A percentile compares a stretch with the other conserved stretches of the same genome.
Conservation (phyloP, 2,113 vertebrate species). For the Varanus salvator region DNA sequence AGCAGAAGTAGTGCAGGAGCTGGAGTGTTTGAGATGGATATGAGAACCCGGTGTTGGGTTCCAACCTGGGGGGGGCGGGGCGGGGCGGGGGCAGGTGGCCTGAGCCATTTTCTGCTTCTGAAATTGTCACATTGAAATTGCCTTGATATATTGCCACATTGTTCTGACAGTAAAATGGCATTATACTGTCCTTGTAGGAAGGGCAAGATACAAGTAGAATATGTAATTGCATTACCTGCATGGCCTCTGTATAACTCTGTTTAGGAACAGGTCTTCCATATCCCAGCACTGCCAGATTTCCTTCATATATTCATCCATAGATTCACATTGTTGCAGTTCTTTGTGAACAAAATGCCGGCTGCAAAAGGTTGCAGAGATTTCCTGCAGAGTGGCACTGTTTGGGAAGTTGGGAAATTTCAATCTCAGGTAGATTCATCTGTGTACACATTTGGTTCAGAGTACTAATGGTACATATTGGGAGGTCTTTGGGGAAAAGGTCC, state of each 20-base stretch:
- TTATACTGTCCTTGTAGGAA: neutral
- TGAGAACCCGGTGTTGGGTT: neutral
- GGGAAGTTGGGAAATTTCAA: neutral
- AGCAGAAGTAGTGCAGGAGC: too few species aligned
- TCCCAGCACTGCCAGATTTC: neutral
- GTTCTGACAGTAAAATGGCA: neutral
- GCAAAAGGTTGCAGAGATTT: neutral
- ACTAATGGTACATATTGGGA: neutral
- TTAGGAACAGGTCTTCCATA: neutral
- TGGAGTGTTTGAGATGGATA: conserved; percentile 22
- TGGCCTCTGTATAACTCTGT: neutral
- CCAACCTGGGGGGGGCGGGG: neutral
- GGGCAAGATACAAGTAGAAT: neutral
- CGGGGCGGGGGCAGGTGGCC: too few species aligned
- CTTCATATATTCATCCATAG: neutral
- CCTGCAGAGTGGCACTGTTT: neutral
- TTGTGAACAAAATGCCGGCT: neutral
- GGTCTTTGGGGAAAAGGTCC: neutral
- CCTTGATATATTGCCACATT: neutral
- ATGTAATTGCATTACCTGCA: neutral
- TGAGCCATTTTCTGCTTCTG: neutral
- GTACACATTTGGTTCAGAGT: neutral
- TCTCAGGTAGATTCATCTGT: neutral
- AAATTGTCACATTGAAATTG: neutral
- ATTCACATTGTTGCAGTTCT: neutral